Conservation (phyloP, 2,888 invertebrate species). For the Cephalotes varians region DNA sequence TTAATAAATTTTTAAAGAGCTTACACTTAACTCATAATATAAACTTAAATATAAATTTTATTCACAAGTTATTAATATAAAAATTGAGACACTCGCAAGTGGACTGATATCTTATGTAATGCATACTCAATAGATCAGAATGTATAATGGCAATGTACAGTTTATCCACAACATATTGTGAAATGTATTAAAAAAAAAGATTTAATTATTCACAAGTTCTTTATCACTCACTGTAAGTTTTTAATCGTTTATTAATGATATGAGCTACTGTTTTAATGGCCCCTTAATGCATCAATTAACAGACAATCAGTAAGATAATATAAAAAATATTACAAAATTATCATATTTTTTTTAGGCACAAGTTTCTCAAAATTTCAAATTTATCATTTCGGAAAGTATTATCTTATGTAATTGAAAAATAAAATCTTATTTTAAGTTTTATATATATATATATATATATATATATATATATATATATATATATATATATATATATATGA, state of each 20-base stretch:
- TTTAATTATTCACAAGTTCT: not conserved
- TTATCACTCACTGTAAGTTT: not conserved
- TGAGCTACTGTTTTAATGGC: not conserved
- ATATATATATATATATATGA: too few species aligned
- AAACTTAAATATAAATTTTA: not conserved
- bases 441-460: too few species aligned
- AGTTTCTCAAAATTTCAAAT: not conserved
- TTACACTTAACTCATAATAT: not conserved
- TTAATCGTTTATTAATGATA: constrained; percentile 7
- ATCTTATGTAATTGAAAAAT: not conserved
- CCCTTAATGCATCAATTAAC: not conserved
- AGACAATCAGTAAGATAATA: not conserved
- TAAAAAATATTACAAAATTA: constrained; percentile 20
- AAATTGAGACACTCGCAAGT: not conserved
- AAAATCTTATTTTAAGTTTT: not conserved
- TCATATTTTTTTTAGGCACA: not conserved
- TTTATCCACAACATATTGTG: not conserved
- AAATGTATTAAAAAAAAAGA: not conserved
- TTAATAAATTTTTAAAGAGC: not conserved
- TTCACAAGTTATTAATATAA: not conserved
- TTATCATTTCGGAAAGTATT: not conserved
- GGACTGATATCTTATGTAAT: not conserved
- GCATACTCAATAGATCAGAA: not conserved
- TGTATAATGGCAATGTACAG: not conserved
- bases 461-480: too few species aligned